Conservation (phyloP, 2,113 vertebrate species). For the Gallinago media region DNA sequence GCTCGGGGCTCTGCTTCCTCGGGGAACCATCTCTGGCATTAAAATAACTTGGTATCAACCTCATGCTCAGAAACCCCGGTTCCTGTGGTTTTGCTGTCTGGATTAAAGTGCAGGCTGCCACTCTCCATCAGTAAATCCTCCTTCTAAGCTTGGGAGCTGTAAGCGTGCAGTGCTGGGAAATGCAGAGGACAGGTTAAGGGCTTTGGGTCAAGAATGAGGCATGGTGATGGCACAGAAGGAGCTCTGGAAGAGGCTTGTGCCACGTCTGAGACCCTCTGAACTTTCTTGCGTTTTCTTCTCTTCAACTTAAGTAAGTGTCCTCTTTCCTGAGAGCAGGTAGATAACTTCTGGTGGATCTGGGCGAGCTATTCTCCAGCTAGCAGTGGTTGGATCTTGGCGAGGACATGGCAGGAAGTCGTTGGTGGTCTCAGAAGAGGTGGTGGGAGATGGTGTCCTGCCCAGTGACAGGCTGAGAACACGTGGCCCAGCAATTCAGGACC, state of each 20-base stretch:
- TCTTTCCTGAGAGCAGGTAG: background rate
- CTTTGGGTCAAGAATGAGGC: background rate
- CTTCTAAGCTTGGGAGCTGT: background rate
- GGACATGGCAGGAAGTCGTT: background rate
- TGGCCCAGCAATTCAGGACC: background rate
- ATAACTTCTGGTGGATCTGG: background rate
- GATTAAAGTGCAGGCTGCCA: background rate
- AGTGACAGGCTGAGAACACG: accelerated
- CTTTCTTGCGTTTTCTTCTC: background rate
- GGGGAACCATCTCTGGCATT: background rate
- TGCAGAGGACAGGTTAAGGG: background rate
- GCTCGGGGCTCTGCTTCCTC: background rate
- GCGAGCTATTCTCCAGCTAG: background rate
- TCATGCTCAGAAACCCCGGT: background rate
- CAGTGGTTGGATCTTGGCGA: background rate
- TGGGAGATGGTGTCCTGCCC: background rate
- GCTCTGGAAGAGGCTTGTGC: background rate
- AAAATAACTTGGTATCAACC: background rate
- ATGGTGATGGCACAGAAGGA: background rate
- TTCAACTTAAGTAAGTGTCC: background rate
- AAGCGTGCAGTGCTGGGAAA: background rate
- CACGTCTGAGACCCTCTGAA: background rate
- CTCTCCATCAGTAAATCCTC: background rate
- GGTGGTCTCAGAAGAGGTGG: background rate
- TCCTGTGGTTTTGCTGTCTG: background rate